These are phyloP conservation scores for Galago senegalensis DNA, from an alignment of 2,797 vertebrate species.

Conservation along the genomic window DNA sequence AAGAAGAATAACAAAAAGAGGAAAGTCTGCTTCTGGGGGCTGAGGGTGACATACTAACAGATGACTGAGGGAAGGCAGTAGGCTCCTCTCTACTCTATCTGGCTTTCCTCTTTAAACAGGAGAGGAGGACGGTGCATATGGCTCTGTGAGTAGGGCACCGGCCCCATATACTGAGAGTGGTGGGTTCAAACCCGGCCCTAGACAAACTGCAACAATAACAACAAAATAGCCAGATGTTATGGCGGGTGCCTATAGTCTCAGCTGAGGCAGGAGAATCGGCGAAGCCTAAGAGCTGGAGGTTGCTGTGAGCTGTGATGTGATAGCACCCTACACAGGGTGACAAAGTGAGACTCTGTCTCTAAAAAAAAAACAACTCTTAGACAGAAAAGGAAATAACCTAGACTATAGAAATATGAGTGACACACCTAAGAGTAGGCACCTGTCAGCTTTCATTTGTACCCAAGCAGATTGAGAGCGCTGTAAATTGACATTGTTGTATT, in stretches of 20 bases:
- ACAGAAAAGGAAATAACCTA: background rate
- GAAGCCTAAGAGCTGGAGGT: too few relatives aligned
- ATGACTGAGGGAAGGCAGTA: background rate
- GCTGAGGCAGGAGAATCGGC: too few relatives aligned
- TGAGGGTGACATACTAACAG: background rate
- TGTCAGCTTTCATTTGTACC: background rate
- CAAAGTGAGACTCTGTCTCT: too few relatives aligned
- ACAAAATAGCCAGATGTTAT: too few relatives aligned
- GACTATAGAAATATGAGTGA: background rate
- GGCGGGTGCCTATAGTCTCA: too few relatives aligned
- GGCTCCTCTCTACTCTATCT: background rate
- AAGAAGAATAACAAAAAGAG: constrained; percentile 19
- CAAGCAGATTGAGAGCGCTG: background rate
- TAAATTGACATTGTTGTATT: background rate
- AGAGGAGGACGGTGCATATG: background rate
- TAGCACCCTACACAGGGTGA: too few relatives aligned
- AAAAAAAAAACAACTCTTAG: background rate
- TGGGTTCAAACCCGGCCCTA: too few relatives aligned
- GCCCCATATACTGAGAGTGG: too few relatives aligned
- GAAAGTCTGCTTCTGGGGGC: background rate
- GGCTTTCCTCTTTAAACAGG: background rate
- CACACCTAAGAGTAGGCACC: background rate
- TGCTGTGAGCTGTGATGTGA: too few relatives aligned
- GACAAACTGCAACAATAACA: too few relatives aligned
- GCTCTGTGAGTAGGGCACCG: too few relatives aligned